Evolutionary conservation across 2,888 invertebrate genomes (phyloP).

Genomic region (Exocentrus adspersus): DNA sequence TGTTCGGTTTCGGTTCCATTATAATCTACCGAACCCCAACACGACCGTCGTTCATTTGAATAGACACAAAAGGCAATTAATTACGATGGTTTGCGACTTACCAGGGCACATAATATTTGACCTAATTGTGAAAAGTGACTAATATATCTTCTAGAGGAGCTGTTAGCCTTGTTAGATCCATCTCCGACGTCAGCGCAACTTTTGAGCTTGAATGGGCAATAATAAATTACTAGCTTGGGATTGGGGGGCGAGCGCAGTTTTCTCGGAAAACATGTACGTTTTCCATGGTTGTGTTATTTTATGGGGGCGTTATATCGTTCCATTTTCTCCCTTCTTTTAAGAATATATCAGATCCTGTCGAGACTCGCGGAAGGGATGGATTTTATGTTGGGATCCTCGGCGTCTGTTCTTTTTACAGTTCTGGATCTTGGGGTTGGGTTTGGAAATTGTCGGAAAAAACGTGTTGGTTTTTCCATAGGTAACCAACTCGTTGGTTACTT

Average conservation of each 20-base stretch:
- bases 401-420: background rate
- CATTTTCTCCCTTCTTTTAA: conserved; percentile 11
- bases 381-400: background rate
- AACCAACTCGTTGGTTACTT: no score
- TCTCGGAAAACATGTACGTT: conserved; percentile 11
- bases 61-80: background rate
- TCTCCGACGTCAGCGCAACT: conserved; percentile 1
- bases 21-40: background rate
- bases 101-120: conserved; percentile 6
- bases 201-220: conserved; percentile 10
- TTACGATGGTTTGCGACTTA: conserved; percentile 6
- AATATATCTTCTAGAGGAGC: conserved; percentile 7
- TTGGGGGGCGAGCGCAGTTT: background rate
- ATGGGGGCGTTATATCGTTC: conserved; percentile 14
- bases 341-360: conserved; percentile 7
- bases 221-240: conserved; percentile 15
- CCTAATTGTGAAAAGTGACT: conserved; percentile 13
- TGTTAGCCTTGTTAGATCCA: background rate
- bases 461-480: no score
- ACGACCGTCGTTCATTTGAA: background rate
- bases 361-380: background rate
- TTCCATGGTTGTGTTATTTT: conserved; percentile 13
- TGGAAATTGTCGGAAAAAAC: background rate
- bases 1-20: background rate
- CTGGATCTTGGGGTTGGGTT: background rate